phyloP scores from a whole-genome alignment of 1,140 invertebrate species.

The Hycleus phaleratus region DNA sequence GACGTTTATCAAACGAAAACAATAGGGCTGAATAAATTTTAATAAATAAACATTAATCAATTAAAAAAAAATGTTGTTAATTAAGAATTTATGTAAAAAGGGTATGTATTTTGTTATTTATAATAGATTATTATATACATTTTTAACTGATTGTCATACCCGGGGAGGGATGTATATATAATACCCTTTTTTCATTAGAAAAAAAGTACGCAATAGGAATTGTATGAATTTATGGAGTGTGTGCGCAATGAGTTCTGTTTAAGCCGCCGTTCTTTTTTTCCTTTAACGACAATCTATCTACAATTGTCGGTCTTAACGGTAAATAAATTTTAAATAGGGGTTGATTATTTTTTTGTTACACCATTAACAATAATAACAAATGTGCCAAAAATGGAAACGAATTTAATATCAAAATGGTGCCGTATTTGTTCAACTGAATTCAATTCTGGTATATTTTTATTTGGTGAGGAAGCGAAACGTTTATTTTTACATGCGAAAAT shows the following conservation, averaged over 20 bases:
- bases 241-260: conserved; percentile 34
- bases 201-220: conserved; percentile 32
- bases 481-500: conserved; percentile 48
- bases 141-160: neutral
- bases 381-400: conserved; percentile 29
- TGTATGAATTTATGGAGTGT: conserved; percentile 36
- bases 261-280: conserved; percentile 17
- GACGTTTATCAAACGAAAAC: conserved; percentile 31
- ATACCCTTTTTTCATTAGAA: conserved; percentile 22
- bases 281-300: conserved; percentile 7
- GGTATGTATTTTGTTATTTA: neutral
- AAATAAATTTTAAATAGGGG: conserved; percentile 10
- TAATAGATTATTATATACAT: neutral
- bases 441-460: conserved; percentile 44
- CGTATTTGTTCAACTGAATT: conserved; percentile 47
- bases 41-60: no score
- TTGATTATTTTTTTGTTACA: conserved; percentile 11
- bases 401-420: conserved; percentile 36
- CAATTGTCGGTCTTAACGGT: conserved; percentile 21
- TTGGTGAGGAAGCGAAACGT: conserved; percentile 46
- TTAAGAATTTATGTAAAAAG: neutral
- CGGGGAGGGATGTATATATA: conserved; percentile 22
- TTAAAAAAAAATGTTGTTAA: no score
- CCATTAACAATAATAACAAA: conserved; percentile 4
- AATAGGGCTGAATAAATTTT: conserved; percentile 11